Evolutionary conservation across 2,113 vertebrate species (phyloP), one percentile per base, ranked within the genome.

Genomic region (Polyodon spathula): DNA sequence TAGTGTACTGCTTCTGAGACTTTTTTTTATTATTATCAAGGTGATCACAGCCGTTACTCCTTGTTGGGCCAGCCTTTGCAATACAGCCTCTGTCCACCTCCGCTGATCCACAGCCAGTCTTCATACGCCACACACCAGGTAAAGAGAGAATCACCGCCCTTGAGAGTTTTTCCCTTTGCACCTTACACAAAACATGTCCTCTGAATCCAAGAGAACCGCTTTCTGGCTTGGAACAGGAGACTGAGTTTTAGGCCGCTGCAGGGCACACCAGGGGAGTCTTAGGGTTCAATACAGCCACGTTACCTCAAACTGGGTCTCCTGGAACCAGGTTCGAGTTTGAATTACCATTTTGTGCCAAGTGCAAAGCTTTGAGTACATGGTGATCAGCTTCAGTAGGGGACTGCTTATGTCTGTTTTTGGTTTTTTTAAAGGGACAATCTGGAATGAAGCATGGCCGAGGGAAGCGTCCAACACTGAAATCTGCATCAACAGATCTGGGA

Each of bases 41-140:
- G 90, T 70, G 95, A 97, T 1, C n/a, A n/a, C n/a, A 90, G 93
- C 0, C 90, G 93, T 54, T 98, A 94, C 76, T 95, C 95, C 1
- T 73, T 98, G 64, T 78, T 98, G 76, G 95, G 95, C 41, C 95
- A 98, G 65, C 95, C 94, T 0, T 86, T 98, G 72, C 95, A 98
- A 82, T 98, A 98, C 73, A 97, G 91, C 66, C 84, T 98, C 60
- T 98, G 95, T 67, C 92, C 94, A 66, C 90, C 90, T 0, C 81
- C 88, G 0, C 85, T 98, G 76, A 91, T 98, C 71, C 94, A 97
- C 73, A 86, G 80, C 84, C 94, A 97, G 80, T 86, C 93, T 27
- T 80, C 86, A 69, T 98, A 97, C 80, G 88, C 72, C 40, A 84
- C 91, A 65, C 93, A 97, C 83, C 93, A 96, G 94, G 95, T 97